phyloP scores from a whole-genome alignment of 1,140 invertebrate genomes.

The Anastrepha ludens region DNA sequence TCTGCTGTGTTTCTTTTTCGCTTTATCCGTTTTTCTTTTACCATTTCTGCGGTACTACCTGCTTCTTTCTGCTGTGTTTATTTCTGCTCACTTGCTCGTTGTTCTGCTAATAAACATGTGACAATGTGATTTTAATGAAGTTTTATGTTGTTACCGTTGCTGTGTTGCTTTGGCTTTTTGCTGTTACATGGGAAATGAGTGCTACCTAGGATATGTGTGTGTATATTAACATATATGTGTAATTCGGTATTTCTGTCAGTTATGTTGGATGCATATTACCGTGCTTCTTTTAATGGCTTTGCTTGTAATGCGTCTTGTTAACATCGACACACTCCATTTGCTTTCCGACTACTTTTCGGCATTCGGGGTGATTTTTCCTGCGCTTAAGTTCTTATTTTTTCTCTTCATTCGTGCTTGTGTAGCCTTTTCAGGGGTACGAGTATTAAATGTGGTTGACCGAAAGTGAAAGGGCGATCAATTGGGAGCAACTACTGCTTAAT shows the following conservation, averaged over 20 bases:
- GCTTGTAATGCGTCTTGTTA: constrained; percentile 51
- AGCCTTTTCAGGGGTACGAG: not conserved
- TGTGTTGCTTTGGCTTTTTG: not conserved
- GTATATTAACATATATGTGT: not conserved
- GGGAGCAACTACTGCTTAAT: not conserved
- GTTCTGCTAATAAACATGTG: constrained; percentile 53
- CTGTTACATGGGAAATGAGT: not conserved
- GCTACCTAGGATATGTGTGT: not conserved
- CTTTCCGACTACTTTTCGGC: not conserved
- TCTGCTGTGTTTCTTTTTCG: not conserved
- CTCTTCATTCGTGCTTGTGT: not conserved
- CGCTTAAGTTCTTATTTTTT: not conserved
- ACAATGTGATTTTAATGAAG: constrained; percentile 53
- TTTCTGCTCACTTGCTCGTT: not conserved
- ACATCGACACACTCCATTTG: constrained; percentile 26
- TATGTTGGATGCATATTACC: constrained; percentile 17
- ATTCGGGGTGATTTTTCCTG: not conserved
- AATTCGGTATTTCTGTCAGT: not conserved
- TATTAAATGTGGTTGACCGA: not conserved
- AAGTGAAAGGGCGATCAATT: not conserved
- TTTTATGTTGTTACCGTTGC: constrained; percentile 40
- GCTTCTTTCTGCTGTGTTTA: not conserved
- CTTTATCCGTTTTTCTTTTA: not conserved
- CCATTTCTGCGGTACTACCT: not conserved
- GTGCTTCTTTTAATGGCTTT: constrained; percentile 7